Evolutionary conservation across 1,140 invertebrate species (phyloP).

Genomic region (Conus betulinus): DNA sequence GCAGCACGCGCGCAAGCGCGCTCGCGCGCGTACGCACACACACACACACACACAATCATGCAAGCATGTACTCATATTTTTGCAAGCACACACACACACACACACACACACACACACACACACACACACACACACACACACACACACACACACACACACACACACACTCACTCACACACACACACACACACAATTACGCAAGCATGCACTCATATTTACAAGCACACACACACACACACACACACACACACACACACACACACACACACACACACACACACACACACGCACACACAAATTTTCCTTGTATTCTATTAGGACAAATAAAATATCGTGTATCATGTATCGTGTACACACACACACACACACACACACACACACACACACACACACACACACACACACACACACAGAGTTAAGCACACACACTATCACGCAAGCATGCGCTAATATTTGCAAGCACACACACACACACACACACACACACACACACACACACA

Average conservation of each 20-base stretch:
- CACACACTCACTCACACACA: background rate
- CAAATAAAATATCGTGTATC: too few species aligned
- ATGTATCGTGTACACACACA: background rate
- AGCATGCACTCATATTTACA: too few species aligned
- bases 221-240: too few species aligned
- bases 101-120: background rate
- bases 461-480: conserved; percentile 2
- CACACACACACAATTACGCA: background rate
- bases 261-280: too few species aligned
- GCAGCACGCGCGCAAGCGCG: too few species aligned
- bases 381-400: background rate
- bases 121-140: too few species aligned
- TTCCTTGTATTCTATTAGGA: too few species aligned
- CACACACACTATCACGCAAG: background rate
- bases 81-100: background rate
- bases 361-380: background rate
- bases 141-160: background rate
- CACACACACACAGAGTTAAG: background rate
- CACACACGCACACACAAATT: too few species aligned
- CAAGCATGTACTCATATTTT: background rate
- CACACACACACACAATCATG: background rate
- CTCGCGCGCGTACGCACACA: background rate
- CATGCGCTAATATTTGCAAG: background rate
- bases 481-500: conserved; percentile 1
- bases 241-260: too few species aligned